phyloP scores from a whole-genome alignment of 92 coral and sea anemone species.

The Palythoa caribaeorum region DNA sequence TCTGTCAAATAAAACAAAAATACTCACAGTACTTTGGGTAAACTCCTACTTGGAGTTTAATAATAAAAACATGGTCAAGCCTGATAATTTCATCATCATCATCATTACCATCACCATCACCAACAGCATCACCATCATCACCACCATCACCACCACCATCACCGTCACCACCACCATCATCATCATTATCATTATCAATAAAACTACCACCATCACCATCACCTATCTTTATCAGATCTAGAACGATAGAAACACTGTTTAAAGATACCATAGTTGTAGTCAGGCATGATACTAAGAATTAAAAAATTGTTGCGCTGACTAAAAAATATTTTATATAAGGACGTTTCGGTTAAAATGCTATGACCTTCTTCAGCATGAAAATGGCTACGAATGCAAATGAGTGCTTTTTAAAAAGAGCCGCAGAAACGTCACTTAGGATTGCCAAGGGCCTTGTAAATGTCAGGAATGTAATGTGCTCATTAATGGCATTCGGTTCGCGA shows the following conservation, averaged over 20 bases:
- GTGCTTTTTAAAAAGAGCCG: no score
- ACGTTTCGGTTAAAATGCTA: no score
- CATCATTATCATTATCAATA: background rate
- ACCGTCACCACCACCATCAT: background rate
- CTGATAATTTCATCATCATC: background rate
- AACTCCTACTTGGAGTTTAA: no score
- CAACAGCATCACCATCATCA: background rate
- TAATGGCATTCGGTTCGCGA: conserved; percentile 34
- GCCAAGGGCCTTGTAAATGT: conserved; percentile 5
- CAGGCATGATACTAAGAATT: background rate
- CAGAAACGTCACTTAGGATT: conserved; percentile 8
- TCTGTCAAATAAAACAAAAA: no score
- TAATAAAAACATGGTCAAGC: no score
- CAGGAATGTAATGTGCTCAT: conserved; percentile 44
- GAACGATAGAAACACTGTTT: no score
- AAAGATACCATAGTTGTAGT: no score
- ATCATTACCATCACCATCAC: background rate
- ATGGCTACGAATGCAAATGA: no score
- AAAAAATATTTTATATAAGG: background rate
- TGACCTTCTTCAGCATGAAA: no score
- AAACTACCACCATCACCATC: background rate
- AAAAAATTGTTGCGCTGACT: conserved; percentile 9
- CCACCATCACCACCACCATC: background rate
- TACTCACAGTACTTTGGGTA: no score
- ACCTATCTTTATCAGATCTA: background rate